Evolutionary conservation across 2,797 vertebrate genomes (phyloP).

Genomic region (Amphiprion clarkii): DNA sequence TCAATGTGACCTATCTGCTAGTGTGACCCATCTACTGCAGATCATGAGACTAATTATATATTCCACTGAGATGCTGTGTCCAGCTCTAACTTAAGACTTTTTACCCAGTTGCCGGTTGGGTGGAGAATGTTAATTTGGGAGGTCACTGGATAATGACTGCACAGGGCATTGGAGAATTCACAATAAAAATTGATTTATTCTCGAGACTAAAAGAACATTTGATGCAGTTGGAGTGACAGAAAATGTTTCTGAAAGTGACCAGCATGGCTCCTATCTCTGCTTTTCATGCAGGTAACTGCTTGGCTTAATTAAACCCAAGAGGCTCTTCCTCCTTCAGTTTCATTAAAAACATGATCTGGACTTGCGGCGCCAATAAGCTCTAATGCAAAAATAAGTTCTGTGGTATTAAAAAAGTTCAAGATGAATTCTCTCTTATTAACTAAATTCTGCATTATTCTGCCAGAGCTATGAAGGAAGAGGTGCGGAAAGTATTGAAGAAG

Average conservation of each 20-base stretch:
- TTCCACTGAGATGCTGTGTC: constrained; percentile 50
- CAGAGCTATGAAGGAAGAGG: constrained; percentile 23
- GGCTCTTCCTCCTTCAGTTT: constrained; percentile 19
- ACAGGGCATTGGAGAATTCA: constrained; percentile 21
- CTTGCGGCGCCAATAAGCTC: background rate
- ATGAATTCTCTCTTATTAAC: constrained; percentile 46
- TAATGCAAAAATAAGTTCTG: constrained; percentile 6
- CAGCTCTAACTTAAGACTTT: constrained; percentile 33
- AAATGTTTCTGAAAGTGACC: constrained; percentile 8
- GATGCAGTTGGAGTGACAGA: background rate
- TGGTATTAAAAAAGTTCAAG: constrained; percentile 25
- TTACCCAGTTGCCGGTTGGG: constrained; percentile 9
- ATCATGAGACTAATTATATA: constrained; percentile 64
- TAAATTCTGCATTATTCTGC: background rate
- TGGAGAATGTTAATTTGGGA: constrained; percentile 41
- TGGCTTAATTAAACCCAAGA: constrained; percentile 39
- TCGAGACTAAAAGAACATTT: background rate
- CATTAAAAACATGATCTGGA: constrained; percentile 32
- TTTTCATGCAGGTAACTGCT: constrained; percentile 12
- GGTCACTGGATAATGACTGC: constrained; percentile 53
- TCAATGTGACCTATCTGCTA: constrained; percentile 47
- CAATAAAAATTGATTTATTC: constrained; percentile 10
- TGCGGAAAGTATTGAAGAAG: constrained; percentile 12
- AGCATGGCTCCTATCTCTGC: background rate
- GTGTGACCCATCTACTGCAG: constrained; percentile 50